Evolutionary conservation across 1,140 invertebrate genomes (phyloP).

Genomic region (Drosophila nigrodunni): DNA sequence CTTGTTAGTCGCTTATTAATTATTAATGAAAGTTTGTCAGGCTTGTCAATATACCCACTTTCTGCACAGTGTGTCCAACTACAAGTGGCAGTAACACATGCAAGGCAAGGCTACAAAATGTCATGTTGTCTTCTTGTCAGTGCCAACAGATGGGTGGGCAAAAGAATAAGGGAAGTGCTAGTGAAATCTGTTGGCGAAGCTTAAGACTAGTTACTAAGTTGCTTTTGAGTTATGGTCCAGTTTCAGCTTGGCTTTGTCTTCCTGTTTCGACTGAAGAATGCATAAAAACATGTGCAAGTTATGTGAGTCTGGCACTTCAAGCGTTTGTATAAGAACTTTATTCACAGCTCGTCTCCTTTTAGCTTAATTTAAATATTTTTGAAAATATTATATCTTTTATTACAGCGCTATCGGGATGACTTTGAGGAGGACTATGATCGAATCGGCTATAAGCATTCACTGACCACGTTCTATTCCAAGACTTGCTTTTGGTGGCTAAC

Average conservation of each 20-base stretch:
- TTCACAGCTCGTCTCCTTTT: constrained; percentile 1
- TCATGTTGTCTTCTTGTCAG: constrained; percentile 41
- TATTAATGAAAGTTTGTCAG: too few species aligned
- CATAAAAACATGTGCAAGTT: constrained; percentile 21
- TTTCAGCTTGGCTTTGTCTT: constrained; percentile 25
- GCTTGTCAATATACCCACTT: too few species aligned
- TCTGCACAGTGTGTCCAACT: not conserved
- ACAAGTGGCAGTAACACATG: constrained; percentile 51
- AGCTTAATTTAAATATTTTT: constrained; percentile 14
- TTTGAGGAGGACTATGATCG: constrained; percentile 73
- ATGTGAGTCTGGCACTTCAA: constrained; percentile 20
- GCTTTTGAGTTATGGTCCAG: constrained; percentile 50
- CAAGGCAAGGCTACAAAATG: constrained; percentile 40
- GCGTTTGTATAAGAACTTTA: constrained; percentile 2
- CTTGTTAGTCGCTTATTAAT: too few species aligned
- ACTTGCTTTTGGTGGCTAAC: constrained; percentile 92
- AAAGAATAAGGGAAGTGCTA: not conserved
- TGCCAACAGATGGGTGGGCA: not conserved
- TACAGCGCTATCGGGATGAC: constrained; percentile 74
- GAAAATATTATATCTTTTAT: not conserved
- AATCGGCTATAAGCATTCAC: constrained; percentile 86
- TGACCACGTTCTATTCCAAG: constrained; percentile 89
- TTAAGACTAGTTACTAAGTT: constrained; percentile 44
- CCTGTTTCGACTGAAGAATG: constrained; percentile 13
- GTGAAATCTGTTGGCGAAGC: constrained; percentile 37